Evolutionary conservation across 2,797 vertebrate genomes (phyloP).

Genomic region (Hirundo rustica): DNA sequence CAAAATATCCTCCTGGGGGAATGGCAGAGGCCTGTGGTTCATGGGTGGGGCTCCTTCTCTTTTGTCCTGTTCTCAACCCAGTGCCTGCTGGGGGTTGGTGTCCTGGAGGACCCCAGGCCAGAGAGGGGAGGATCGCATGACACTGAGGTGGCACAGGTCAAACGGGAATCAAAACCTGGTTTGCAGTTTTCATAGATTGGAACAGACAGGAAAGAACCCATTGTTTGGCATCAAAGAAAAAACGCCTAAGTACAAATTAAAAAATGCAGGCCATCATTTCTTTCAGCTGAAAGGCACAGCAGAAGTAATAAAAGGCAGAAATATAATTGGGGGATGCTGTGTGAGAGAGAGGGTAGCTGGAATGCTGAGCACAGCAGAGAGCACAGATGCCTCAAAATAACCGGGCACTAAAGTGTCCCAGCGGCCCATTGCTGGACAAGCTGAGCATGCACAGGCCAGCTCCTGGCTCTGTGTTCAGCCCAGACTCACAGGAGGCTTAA

Average conservation of each 20-base stretch:
- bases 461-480: background rate
- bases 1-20: background rate
- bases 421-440: background rate
- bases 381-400: rapidly evolving
- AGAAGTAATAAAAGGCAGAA: background rate
- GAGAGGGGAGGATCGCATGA: background rate
- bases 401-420: background rate
- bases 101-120: background rate
- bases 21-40: background rate
- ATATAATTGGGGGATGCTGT: background rate
- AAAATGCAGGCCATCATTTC: background rate
- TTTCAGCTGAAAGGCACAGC: background rate
- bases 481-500: background rate
- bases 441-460: background rate
- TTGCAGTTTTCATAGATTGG: background rate
- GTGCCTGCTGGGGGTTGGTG: background rate
- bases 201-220: background rate
- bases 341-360: background rate
- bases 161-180: background rate
- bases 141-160: background rate
- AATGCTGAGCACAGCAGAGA: rapidly evolving
- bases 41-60: rapidly evolving
- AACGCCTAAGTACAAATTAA: background rate
- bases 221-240: background rate
- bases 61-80: background rate